These are phyloP conservation scores for Cephalopholis sonnerati DNA, from an alignment of 2,113 vertebrate species.

Conservation along the genomic window DNA sequence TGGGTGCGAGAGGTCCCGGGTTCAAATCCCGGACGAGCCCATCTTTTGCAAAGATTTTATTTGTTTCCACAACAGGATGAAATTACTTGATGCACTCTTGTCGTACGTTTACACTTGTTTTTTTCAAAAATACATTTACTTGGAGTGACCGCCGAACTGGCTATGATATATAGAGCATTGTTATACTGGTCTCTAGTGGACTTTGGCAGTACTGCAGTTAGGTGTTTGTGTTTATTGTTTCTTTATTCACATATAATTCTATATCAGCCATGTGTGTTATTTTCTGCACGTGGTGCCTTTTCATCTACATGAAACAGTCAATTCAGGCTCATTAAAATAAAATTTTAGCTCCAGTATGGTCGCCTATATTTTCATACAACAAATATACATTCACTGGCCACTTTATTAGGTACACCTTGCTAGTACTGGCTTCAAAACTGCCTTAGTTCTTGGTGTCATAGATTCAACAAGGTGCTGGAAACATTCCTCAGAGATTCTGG, in stretches of 20 bases:
- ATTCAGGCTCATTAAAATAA: neutral
- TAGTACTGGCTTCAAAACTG: too few relatives aligned
- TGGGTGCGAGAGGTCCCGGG: conserved; percentile 86
- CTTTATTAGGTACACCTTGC: too few relatives aligned
- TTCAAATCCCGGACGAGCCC: conserved; percentile 87
- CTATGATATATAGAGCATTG: neutral
- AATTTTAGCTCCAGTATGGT: neutral
- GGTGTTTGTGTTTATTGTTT: neutral
- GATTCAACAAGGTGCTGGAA: too few relatives aligned
- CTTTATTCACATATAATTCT: neutral
- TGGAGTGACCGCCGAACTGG: accelerated
- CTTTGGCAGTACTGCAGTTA: conserved; percentile 16
- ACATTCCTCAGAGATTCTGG: too few relatives aligned
- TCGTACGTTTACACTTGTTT: accelerated
- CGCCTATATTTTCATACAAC: neutral
- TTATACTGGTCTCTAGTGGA: conserved; percentile 61
- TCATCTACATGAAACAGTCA: neutral
- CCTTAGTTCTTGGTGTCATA: too few relatives aligned
- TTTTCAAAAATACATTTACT: neutral
- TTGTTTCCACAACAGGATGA: accelerated
- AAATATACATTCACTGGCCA: neutral
- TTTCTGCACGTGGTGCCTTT: neutral
- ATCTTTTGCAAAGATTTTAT: accelerated
- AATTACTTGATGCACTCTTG: accelerated
- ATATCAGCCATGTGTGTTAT: neutral